Conservation (phyloP, 2,797 vertebrate genomes). For the Spondyliosoma cantharus region DNA sequence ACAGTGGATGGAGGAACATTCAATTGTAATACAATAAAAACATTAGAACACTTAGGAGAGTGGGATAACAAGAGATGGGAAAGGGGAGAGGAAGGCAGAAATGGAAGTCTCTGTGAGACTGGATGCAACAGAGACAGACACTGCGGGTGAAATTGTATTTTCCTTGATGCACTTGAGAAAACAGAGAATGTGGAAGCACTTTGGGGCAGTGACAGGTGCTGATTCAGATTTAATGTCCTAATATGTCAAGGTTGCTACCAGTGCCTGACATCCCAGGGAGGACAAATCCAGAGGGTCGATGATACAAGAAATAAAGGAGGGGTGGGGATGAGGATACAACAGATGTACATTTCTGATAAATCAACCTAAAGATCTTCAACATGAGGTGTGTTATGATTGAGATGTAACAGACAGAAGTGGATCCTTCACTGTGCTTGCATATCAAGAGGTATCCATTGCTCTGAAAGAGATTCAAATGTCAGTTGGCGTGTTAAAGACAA, state of each 20-base stretch:
- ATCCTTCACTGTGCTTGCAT: slow-evolving; percentile 15
- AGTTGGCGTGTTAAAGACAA: not conserved
- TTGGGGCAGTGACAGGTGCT: slow-evolving; percentile 68
- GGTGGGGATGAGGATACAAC: not conserved
- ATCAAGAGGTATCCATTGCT: slow-evolving; percentile 11
- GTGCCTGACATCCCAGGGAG: slow-evolving; percentile 44
- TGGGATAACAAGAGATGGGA: not conserved
- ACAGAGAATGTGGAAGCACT: slow-evolving; percentile 71
- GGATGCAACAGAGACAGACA: slow-evolving; percentile 69
- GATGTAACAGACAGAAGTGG: not conserved
- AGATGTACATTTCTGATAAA: slow-evolving; percentile 4
- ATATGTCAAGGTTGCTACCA: slow-evolving; percentile 75
- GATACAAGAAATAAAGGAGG: slow-evolving; percentile 25
- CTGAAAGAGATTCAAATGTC: slow-evolving; percentile 15
- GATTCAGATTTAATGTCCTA: slow-evolving; percentile 80
- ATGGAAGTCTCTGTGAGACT: slow-evolving; percentile 30
- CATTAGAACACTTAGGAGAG: not conserved
- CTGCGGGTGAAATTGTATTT: slow-evolving; percentile 68
- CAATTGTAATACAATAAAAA: slow-evolving; percentile 22
- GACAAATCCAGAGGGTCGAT: slow-evolving; percentile 56
- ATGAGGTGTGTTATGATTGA: slow-evolving; percentile 15
- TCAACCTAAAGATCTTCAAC: slow-evolving; percentile 1
- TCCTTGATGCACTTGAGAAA: slow-evolving; percentile 71
- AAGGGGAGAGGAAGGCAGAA: slow-evolving; percentile 31
- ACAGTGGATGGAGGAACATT: not conserved